phyloP scores from a whole-genome alignment of 2,888 invertebrate species.

The Habrosyne pyritoides region DNA sequence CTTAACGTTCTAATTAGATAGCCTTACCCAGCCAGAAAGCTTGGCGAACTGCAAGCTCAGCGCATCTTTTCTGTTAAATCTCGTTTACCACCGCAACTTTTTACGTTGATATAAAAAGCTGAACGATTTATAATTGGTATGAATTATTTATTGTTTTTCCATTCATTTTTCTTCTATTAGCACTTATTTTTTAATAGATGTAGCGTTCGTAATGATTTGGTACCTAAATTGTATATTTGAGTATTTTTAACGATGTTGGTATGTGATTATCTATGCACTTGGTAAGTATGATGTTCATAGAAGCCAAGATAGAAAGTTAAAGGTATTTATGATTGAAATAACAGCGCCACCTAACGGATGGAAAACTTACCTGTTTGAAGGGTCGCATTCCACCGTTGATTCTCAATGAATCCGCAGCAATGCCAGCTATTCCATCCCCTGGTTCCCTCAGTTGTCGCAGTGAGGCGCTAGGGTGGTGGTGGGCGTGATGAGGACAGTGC shows the following conservation, averaged over 20 bases:
- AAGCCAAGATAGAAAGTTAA: neutral
- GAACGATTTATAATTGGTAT: too few relatives aligned
- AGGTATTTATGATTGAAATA: slow-evolving; percentile 20
- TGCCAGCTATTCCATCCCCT: slow-evolving; percentile 95
- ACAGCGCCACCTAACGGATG: slow-evolving; percentile 66
- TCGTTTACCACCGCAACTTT: neutral
- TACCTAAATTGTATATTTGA: neutral
- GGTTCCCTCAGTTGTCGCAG: slow-evolving; percentile 93
- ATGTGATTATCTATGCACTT: neutral
- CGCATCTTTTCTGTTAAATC: neutral
- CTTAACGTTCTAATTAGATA: slow-evolving; percentile 53
- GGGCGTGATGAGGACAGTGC: slow-evolving; percentile 86
- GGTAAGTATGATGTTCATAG: neutral
- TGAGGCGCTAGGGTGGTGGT: slow-evolving; percentile 91
- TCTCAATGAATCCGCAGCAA: slow-evolving; percentile 96
- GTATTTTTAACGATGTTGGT: neutral
- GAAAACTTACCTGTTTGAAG: slow-evolving; percentile 93
- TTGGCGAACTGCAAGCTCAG: slow-evolving; percentile 11
- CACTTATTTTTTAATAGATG: neutral
- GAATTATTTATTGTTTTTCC: too few relatives aligned
- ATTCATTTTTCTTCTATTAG: too few relatives aligned
- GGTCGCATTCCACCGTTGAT: slow-evolving; percentile 98
- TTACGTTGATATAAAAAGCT: too few relatives aligned
- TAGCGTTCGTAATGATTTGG: neutral
- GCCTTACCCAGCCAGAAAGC: slow-evolving; percentile 27